phyloP scores from a whole-genome alignment of 2,888 invertebrate species.

The Chrysina gloriosa region DNA sequence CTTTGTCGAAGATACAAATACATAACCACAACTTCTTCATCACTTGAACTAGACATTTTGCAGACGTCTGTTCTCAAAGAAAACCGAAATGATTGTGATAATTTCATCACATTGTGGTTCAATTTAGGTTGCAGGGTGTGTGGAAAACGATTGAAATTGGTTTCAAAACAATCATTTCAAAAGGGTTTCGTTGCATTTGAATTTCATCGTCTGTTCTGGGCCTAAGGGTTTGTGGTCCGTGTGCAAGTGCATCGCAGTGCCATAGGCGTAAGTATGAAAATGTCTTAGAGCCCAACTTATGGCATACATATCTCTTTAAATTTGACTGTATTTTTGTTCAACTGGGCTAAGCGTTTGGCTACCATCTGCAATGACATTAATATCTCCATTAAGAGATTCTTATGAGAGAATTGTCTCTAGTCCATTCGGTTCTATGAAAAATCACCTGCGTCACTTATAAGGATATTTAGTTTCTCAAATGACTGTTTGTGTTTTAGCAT shows the following conservation, averaged over 20 bases:
- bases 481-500: conserved; percentile 15
- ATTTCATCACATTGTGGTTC: too few relatives aligned
- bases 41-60: too few relatives aligned
- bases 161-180: too few relatives aligned
- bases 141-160: too few relatives aligned
- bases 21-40: too few relatives aligned
- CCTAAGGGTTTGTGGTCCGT: conserved; percentile 37
- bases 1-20: too few relatives aligned
- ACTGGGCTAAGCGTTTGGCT: conserved; percentile 12
- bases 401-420: conserved; percentile 35
- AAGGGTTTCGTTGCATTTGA: too few relatives aligned
- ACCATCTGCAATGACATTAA: conserved; percentile 8
- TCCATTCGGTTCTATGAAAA: conserved; percentile 16
- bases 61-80: too few relatives aligned
- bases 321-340: conserved; percentile 25
- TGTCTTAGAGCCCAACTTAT: conserved; percentile 26
- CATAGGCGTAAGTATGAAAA: conserved; percentile 28
- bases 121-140: too few relatives aligned
- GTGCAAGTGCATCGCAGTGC: conserved; percentile 17
- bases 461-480: conserved; percentile 9
- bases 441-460: background rate
- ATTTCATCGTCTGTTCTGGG: too few relatives aligned
- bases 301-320: conserved; percentile 19
- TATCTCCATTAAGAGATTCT: background rate
- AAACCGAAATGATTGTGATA: too few relatives aligned